Conservation (phyloP, 2,113 vertebrate genomes). For the Nematolebias whitei region DNA sequence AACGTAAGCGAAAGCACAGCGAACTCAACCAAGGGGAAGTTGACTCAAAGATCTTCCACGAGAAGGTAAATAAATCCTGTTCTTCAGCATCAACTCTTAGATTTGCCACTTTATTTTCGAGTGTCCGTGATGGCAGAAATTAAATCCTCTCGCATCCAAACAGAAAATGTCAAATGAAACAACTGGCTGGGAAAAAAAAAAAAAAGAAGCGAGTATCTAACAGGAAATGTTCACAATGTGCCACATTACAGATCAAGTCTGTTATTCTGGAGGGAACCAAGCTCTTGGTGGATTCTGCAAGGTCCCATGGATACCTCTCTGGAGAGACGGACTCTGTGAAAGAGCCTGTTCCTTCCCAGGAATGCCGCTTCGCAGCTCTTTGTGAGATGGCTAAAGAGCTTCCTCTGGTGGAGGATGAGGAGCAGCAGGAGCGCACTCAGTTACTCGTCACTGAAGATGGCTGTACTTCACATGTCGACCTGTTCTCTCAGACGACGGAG, state of each 20-base stretch:
- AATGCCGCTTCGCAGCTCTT: constrained; percentile 83
- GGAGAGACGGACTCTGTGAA: constrained; percentile 15
- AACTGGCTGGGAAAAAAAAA: neutral
- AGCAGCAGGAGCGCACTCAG: constrained; percentile 53
- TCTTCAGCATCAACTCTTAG: neutral
- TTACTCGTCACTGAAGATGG: constrained; percentile 57
- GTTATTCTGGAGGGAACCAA: constrained; percentile 85
- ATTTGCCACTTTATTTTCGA: neutral
- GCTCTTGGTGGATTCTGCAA: constrained; percentile 82
- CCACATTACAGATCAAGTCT: constrained; percentile 79
- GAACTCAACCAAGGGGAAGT: constrained; percentile 90
- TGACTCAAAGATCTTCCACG: constrained; percentile 87
- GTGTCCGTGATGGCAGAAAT: neutral
- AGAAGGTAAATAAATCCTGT: constrained; percentile 76
- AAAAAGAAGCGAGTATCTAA: no score
- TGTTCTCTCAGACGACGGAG: constrained; percentile 84
- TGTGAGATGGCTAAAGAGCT: constrained; percentile 92
- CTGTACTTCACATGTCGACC: constrained; percentile 74
- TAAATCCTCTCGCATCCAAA: neutral
- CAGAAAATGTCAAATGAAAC: neutral
- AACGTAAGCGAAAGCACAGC: constrained; percentile 82
- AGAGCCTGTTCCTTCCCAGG: constrained; percentile 40
- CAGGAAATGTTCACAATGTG: constrained; percentile 1
- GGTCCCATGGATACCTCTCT: constrained; percentile 79
- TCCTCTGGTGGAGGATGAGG: constrained; percentile 64